Evolutionary conservation across 1,140 invertebrate genomes (phyloP), one percentile per base, ranked within the genome.

Genomic region (Drosophila ananassae): DNA sequence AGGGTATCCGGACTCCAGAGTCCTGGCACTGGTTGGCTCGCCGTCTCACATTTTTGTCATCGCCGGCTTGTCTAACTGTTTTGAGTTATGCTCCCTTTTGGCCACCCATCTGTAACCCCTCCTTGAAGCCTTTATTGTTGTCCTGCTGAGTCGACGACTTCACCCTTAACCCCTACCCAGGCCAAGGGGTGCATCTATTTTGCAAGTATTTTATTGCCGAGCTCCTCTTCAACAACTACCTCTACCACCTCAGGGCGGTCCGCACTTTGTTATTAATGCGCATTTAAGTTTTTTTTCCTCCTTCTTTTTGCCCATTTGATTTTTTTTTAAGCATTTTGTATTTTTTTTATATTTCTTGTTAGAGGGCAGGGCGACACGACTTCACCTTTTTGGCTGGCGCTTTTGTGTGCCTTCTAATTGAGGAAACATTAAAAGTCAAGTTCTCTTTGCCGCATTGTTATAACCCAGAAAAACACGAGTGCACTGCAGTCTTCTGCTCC

Each of bases 381-480:
- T 85, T 68, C 74, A 85, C 82, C 82, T 85, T 85, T 85, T 85
- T 87, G 81, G 81, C 81, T 81, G 59, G 22, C 21, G 73, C 73
- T 60, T 87, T 85, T 85, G 81, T 85, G 60, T 75, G 82, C 69
- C 59, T 87, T 85, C 82, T 85, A 85, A 85, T 85, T 85, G 82
- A 85, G 82, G 82, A 87, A 87, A 89, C 82, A 87, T 87, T 87
- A 87, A 87, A 87, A 87, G 82, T 87, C 83, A 87, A 87, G 83
- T 87, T 87, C 82, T 82, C 82, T 59, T 73, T 84, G 82, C 82
- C 82, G 82, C 82, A 87, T 87, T 87, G 82, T 89, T 89, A 87
- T 87, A 87, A 89, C 82, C 82, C 83, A 82, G 83, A 87, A 87
- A 85, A 87, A 87, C 78, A 87, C 83, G 75, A 87, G 82, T 87